These are phyloP conservation scores for Holacanthus passer DNA, from an alignment of 2,113 vertebrate species.

Conservation along the genomic window DNA sequence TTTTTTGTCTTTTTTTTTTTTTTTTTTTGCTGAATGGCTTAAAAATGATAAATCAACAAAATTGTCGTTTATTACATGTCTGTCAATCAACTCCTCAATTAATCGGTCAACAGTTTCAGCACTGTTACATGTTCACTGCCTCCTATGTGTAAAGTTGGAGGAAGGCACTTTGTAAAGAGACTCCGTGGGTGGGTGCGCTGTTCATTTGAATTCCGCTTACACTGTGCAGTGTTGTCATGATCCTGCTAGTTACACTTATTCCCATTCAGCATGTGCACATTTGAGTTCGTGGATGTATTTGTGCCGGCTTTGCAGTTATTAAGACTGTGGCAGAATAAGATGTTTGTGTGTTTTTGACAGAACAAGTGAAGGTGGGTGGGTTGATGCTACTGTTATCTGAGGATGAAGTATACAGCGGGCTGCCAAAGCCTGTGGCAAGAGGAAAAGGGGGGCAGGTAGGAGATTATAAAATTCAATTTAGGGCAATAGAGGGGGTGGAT, in stretches of 20 bases:
- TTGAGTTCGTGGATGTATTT: conserved; percentile 6
- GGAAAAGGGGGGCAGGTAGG: conserved; percentile 49
- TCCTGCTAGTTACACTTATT: conserved; percentile 5
- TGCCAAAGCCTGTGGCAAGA: conserved; percentile 63
- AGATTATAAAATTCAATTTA: conserved; percentile 78
- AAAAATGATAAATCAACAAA: neutral
- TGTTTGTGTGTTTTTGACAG: conserved; percentile 58
- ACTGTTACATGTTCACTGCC: neutral
- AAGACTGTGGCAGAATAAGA: conserved; percentile 31
- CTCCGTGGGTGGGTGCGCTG: conserved; percentile 14
- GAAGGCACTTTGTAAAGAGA: neutral
- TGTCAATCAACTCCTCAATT: neutral
- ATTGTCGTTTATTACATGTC: neutral
- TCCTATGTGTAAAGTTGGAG: neutral
- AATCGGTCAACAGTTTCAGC: too few species aligned
- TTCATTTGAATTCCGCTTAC: conserved; percentile 36
- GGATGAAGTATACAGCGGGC: conserved; percentile 55
- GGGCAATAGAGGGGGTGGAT: conserved; percentile 65
- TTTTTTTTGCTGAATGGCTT: neutral
- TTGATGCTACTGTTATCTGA: conserved; percentile 70
- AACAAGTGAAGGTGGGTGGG: conserved; percentile 72
- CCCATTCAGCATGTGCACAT: conserved; percentile 21
- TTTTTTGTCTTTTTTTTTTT: too few species aligned
- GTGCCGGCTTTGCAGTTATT: conserved; percentile 35
- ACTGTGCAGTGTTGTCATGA: conserved; percentile 2